phyloP scores from a whole-genome alignment of 2,888 invertebrate genomes.

The Hypomecis atomaria region DNA sequence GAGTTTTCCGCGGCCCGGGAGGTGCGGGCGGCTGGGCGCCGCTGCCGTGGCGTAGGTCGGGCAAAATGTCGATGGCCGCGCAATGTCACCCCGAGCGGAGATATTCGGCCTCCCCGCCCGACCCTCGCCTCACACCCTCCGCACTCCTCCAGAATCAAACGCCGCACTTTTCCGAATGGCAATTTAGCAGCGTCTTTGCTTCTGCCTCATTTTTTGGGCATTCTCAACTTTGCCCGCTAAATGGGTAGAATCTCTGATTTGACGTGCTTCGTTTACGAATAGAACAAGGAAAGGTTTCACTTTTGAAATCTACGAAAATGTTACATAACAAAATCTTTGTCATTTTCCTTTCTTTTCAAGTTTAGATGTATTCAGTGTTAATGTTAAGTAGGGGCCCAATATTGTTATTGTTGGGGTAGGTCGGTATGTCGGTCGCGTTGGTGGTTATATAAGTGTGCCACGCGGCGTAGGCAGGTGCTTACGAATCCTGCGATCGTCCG shows the following conservation, averaged over 20 bases:
- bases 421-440: constrained; percentile 47
- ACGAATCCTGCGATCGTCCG: constrained; percentile 69
- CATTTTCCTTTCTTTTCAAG: constrained; percentile 1
- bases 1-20: constrained; percentile 60
- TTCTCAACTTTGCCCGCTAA: not conserved
- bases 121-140: constrained; percentile 43
- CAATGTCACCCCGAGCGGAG: constrained; percentile 80
- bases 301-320: constrained; percentile 12
- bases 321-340: not conserved
- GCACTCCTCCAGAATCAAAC: constrained; percentile 48
- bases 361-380: constrained; percentile 4
- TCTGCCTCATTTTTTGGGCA: constrained; percentile 40
- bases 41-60: constrained; percentile 77
- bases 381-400: constrained; percentile 38
- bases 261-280: not conserved
- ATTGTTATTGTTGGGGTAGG: constrained; percentile 63
- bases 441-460: constrained; percentile 61
- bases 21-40: constrained; percentile 54
- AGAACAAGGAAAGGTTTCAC: not conserved
- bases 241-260: constrained; percentile 1
- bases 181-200: constrained; percentile 56
- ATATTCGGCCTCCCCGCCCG: constrained; percentile 63
- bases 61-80: constrained; percentile 76
- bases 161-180: constrained; percentile 67
- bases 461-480: constrained; percentile 70